Evolutionary conservation across 2,113 vertebrate genomes (phyloP), one percentile per base, ranked within the genome.

Genomic region (Lepisosteus oculatus): DNA sequence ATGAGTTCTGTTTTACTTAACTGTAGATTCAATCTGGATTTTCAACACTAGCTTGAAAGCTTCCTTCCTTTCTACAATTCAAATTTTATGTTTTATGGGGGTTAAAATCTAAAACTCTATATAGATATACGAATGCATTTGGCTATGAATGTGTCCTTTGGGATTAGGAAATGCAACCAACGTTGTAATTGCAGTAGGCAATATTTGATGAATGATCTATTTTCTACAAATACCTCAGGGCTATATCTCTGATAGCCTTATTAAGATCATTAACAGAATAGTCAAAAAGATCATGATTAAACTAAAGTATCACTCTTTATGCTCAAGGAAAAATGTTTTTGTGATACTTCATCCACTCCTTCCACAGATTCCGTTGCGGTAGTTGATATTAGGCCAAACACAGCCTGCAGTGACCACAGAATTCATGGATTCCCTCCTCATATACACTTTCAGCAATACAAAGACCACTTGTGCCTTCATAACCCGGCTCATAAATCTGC

Each of bases 391-490:
- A 65, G 61, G 51, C 29, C 70, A 44, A 43, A 43, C 44, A 54
- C 41, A 55, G 51, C 54, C 41, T 42, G 17, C 17, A 41, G 14
- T 29, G 43, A 15, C n/a, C 69, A 15, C 5, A 5, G 54, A 11
- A 56, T 43, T 72, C 55, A 71, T 55, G 41, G 61, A 64, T 65
- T 70, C 43, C n/a, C 70, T 65, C 12, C 41, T 3, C 43, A 56
- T 55, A 13, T 55, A 71, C n/a, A 42, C 29, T 15, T 72, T 54
- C 17, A 65, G 62, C 7, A 14, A 65, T 56, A 54, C 61, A 72
- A 65, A 72, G 43, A 9, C 3, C 68, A 70, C 14, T 43, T 43
- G 29, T 70, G 42, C 56, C 6, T 41, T 4, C 51, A 56, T 41
- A 56, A 70, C 45, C 59, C 13, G 63, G 41, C 47, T 41, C 70